These are phyloP conservation scores for Drosophila dives DNA, from an alignment of 2,888 invertebrate genomes.

Conservation along the genomic window DNA sequence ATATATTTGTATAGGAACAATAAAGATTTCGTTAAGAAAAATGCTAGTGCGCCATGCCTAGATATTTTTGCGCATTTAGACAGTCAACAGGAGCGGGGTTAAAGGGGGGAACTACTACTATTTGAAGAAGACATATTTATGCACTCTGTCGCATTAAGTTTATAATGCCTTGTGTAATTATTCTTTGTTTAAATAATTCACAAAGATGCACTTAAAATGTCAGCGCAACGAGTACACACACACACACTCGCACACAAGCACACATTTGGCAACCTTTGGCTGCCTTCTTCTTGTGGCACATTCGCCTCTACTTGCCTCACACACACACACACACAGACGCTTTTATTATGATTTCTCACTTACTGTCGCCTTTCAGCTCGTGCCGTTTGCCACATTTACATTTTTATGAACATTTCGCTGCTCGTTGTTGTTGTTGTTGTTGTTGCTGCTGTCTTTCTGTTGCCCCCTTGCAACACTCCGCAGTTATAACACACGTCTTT, in stretches of 20 bases:
- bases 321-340: constrained; percentile 35
- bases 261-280: constrained; percentile 57
- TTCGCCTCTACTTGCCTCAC: constrained; percentile 17
- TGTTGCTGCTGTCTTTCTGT: constrained; percentile 17
- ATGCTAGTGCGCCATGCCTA: background rate
- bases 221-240: constrained; percentile 53
- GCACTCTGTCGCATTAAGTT: constrained; percentile 71
- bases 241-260: constrained; percentile 6
- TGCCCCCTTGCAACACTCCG: constrained; percentile 19
- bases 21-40: background rate
- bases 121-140: constrained; percentile 52
- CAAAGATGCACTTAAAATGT: constrained; percentile 79
- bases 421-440: constrained; percentile 30
- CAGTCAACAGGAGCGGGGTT: background rate
- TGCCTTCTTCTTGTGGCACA: constrained; percentile 27
- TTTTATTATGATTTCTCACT: constrained; percentile 64
- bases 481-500: constrained; percentile 72
- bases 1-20: background rate
- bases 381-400: constrained; percentile 75
- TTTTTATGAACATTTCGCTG: constrained; percentile 77
- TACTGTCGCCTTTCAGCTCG: constrained; percentile 32
- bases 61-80: background rate
- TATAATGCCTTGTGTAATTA: constrained; percentile 73
- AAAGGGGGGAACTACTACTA: background rate
- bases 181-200: constrained; percentile 80